Conservation (phyloP, 1,140 invertebrate genomes). For the Meloidogyne exigua region DNA sequence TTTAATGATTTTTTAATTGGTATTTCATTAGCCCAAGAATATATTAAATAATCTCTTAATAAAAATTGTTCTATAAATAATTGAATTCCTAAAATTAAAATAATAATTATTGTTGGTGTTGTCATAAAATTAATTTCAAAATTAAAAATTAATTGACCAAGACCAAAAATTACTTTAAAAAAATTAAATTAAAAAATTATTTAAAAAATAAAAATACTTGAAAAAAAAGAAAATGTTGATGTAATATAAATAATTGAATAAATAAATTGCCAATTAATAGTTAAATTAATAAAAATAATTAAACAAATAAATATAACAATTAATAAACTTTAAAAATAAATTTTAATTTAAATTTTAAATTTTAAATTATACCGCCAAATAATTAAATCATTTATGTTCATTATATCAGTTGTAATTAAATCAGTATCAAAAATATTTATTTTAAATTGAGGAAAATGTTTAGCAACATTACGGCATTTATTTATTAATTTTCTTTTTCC, state of each 20-base stretch:
- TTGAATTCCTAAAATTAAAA: neutral
- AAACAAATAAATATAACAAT: neutral
- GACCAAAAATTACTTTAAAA: neutral
- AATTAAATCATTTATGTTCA: neutral
- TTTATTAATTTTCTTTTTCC: constrained; percentile 38
- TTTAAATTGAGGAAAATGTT: constrained; percentile 30
- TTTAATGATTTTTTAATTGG: neutral
- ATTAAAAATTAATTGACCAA: neutral
- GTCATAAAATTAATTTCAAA: neutral
- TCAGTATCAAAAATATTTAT: constrained; percentile 42
- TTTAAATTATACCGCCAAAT: neutral
- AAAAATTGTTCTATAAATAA: neutral
- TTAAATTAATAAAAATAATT: neutral
- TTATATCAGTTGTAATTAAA: constrained; percentile 26
- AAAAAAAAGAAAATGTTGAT: neutral
- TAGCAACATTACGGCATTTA: constrained; percentile 39
- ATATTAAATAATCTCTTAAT: neutral
- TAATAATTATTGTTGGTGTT: neutral
- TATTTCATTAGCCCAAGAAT: neutral
- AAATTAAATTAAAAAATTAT: neutral
- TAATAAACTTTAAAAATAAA: neutral
- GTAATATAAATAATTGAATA: neutral
- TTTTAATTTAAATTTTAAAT: neutral
- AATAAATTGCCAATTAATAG: neutral
- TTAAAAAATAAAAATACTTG: neutral